A percentile compares a stretch with the other conserved stretches of the same genome.
These are phyloP conservation scores for Drosophila oshimai DNA, from an alignment of 1,140 invertebrate genomes.

Conservation along the genomic window DNA sequence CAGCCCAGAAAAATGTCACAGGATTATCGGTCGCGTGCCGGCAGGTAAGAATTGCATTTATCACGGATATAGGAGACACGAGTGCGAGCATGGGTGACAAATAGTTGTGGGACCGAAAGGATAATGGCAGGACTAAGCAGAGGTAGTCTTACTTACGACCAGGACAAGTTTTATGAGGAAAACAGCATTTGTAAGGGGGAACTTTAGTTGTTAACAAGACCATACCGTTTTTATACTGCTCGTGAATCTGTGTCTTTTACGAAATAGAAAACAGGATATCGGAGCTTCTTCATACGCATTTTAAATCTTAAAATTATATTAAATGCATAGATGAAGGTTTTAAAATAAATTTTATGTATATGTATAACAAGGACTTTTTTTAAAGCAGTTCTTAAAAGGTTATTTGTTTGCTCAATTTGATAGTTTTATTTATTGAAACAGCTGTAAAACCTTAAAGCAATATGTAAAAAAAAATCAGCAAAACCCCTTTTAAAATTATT, in stretches of 20 bases:
- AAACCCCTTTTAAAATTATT: too few species aligned
- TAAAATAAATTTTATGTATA: too few species aligned
- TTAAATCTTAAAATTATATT: too few species aligned
- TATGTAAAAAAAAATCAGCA: too few species aligned
- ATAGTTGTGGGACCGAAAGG: conserved; percentile 10
- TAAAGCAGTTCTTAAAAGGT: too few species aligned
- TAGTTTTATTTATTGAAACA: too few species aligned
- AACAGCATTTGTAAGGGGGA: background rate
- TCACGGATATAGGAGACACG: conserved; percentile 11
- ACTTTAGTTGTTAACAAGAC: background rate
- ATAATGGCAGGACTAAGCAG: background rate
- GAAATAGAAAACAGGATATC: background rate
- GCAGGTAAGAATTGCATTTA: conserved; percentile 59
- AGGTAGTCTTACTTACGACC: background rate
- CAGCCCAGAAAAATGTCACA: conserved; percentile 78
- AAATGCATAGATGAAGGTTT: too few species aligned
- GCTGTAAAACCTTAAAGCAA: too few species aligned
- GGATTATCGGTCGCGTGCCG: conserved; percentile 79
- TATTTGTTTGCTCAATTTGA: too few species aligned
- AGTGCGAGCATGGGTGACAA: background rate
- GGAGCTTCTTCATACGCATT: too few species aligned
- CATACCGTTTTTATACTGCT: background rate
- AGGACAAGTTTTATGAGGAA: background rate
- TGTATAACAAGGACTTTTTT: too few species aligned
- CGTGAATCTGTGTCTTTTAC: too few species aligned